These are phyloP conservation scores for Cephus nigrinus DNA, from an alignment of 2,888 invertebrate genomes.

Conservation along the genomic window DNA sequence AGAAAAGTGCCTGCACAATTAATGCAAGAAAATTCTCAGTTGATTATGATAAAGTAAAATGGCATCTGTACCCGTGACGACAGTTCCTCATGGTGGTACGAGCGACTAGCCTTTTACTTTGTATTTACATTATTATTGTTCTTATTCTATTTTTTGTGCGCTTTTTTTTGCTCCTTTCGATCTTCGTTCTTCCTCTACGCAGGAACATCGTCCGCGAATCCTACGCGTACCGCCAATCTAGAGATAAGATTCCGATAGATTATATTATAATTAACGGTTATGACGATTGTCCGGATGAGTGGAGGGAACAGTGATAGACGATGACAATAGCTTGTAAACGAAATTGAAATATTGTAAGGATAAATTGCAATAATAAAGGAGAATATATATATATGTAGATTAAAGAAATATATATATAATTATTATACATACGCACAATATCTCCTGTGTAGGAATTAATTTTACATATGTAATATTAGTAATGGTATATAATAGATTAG, in stretches of 20 bases:
- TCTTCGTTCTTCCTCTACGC: neutral
- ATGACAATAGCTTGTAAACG: slow-evolving; percentile 17
- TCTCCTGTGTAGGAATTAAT: neutral
- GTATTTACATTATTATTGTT: neutral
- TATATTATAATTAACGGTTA: neutral
- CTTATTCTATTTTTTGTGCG: neutral
- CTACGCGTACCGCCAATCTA: neutral
- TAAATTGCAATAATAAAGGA: slow-evolving; percentile 9
- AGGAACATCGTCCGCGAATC: neutral
- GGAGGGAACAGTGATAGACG: slow-evolving; percentile 20
- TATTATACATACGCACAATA: neutral
- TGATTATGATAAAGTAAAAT: neutral
- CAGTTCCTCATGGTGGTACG: neutral
- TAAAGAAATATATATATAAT: neutral
- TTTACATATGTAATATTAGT: neutral
- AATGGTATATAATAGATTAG: neutral
- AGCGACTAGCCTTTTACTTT: neutral
- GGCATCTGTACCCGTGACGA: neutral
- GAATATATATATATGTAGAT: neutral
- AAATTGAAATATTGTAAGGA: slow-evolving; percentile 16
- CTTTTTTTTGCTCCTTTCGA: neutral
- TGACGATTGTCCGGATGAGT: neutral
- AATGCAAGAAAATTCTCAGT: neutral
- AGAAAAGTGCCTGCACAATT: neutral
- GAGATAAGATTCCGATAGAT: neutral